Evolutionary conservation across 2,113 vertebrate species (phyloP), one percentile per base, ranked within the genome.

Genomic region (Cyanocitta stelleri): DNA sequence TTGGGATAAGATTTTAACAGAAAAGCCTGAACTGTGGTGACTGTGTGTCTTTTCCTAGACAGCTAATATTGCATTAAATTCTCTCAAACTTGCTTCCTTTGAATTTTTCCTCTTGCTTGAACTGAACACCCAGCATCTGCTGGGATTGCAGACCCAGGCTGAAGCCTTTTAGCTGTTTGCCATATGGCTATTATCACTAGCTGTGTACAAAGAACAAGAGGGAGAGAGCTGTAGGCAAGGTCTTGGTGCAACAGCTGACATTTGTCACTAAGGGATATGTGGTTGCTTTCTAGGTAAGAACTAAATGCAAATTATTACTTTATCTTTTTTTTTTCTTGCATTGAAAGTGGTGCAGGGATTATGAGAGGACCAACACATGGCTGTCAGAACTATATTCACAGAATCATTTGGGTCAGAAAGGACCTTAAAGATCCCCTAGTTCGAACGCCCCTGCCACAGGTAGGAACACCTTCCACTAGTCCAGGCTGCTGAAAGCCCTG

Each of bases 281-380:
- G 21, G 66, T 18, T 86, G 6, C 8, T 33, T 77, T 67, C 22
- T 62, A 22, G 15, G 18, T 73, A 67, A n/a, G 14, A 73, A 33
- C 3, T 24, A 18, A 69, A 44, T 10, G 6, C 29, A 73, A 83
- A 49, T 41, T 30, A 13, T 20, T 61, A 32, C 11, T 69, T 71
- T 23, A 5, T 12, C 1, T 6, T 8, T 15, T 30, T 35, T 37
- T 39, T 30, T n/a, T 67, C 26, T 44, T 81, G 22, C 15, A 41
- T 39, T 83, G 41, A 29, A 69, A 62, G 15, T 24, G 37, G 9
- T 37, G 18, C 27, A 52, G 39, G 21, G 30, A 35, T 33, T 44
- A 9, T 3, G 41, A 55, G 54, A 76, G 39, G 21, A 59, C n/a
- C 35, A 61, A 0, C 0, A 3, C 1, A 0, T 15, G 11, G 3